phyloP scores from a whole-genome alignment of 1,140 invertebrate genomes.

The Saxidomus purpurata region DNA sequence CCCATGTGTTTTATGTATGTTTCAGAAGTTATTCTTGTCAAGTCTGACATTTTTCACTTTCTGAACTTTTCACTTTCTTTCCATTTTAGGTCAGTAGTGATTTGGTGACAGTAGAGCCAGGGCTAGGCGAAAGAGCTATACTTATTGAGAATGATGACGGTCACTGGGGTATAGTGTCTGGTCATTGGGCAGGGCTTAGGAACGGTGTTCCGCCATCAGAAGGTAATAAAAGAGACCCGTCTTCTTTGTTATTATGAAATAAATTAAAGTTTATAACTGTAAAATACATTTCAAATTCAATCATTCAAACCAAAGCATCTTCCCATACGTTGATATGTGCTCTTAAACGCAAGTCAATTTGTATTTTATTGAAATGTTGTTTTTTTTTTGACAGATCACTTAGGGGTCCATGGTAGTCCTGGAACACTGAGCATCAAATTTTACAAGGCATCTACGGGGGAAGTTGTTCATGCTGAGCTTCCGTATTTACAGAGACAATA shows the following conservation, averaged over 20 bases:
- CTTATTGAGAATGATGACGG: slow-evolving; percentile 82
- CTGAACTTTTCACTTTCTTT: too few species aligned
- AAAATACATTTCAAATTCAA: too few species aligned
- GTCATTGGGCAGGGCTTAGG: slow-evolving; percentile 77
- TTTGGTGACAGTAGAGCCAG: slow-evolving; percentile 66
- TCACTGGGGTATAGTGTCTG: slow-evolving; percentile 81
- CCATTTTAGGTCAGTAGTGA: slow-evolving; percentile 1
- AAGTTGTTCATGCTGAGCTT: not conserved
- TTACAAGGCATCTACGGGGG: not conserved
- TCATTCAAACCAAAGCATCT: too few species aligned
- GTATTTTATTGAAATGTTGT: too few species aligned
- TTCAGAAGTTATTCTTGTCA: too few species aligned
- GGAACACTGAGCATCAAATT: slow-evolving; percentile 72
- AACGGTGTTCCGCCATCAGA: slow-evolving; percentile 68
- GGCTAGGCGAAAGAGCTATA: slow-evolving; percentile 78
- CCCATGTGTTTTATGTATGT: too few species aligned
- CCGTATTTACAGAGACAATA: not conserved
- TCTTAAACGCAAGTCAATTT: too few species aligned
- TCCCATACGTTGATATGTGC: too few species aligned
- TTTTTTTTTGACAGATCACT: slow-evolving; percentile 61
- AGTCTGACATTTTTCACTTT: too few species aligned
- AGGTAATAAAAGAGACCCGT: not conserved
- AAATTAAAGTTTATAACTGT: too few species aligned
- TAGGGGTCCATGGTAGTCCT: slow-evolving; percentile 74
- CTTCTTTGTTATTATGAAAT: too few species aligned